Percentiles rank a stretch among this genome's conserved stretches.
Evolutionary conservation across 2,113 vertebrate species (phyloP).

Genomic region (Phasianus colchicus): DNA sequence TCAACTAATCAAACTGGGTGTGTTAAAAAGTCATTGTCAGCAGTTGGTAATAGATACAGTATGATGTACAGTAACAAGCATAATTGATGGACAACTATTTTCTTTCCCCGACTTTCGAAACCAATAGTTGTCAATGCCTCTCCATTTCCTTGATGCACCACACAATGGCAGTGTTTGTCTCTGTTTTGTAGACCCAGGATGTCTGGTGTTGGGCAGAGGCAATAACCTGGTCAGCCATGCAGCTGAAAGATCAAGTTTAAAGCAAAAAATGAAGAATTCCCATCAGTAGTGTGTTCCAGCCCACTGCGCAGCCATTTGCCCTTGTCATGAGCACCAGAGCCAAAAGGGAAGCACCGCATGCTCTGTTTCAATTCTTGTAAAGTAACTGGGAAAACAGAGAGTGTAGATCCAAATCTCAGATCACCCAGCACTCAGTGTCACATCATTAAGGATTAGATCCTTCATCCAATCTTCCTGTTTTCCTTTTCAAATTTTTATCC

Average conservation of each 20-base stretch:
- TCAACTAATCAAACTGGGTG: slow-evolving; percentile 7
- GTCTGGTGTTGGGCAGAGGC: slow-evolving; percentile 77
- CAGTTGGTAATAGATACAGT: slow-evolving; percentile 28
- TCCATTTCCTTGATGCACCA: slow-evolving; percentile 68
- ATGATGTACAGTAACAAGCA: slow-evolving; percentile 44
- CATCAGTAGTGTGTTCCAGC: slow-evolving; percentile 89
- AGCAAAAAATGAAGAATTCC: slow-evolving; percentile 88
- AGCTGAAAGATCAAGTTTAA: slow-evolving; percentile 89
- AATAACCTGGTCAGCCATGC: slow-evolving; percentile 92
- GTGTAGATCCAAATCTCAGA: background rate
- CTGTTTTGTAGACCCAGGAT: slow-evolving; percentile 78
- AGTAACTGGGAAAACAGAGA: slow-evolving; percentile 51
- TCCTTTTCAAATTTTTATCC: background rate
- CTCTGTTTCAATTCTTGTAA: slow-evolving; percentile 50
- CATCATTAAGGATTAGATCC: background rate
- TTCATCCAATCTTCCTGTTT: background rate
- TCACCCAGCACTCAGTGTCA: background rate
- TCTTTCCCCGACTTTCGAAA: slow-evolving; percentile 23
- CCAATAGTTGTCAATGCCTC: slow-evolving; percentile 71
- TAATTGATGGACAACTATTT: slow-evolving; percentile 52
- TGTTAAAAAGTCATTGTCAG: slow-evolving; percentile 27
- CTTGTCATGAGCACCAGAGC: slow-evolving; percentile 58
- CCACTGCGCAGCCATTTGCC: slow-evolving; percentile 7
- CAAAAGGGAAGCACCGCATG: slow-evolving; percentile 79
- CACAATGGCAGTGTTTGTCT: slow-evolving; percentile 89